Percentiles rank a stretch among this genome's conserved stretches.
Conservation (phyloP, 2,113 vertebrate species). For the Cavia aperea region DNA sequence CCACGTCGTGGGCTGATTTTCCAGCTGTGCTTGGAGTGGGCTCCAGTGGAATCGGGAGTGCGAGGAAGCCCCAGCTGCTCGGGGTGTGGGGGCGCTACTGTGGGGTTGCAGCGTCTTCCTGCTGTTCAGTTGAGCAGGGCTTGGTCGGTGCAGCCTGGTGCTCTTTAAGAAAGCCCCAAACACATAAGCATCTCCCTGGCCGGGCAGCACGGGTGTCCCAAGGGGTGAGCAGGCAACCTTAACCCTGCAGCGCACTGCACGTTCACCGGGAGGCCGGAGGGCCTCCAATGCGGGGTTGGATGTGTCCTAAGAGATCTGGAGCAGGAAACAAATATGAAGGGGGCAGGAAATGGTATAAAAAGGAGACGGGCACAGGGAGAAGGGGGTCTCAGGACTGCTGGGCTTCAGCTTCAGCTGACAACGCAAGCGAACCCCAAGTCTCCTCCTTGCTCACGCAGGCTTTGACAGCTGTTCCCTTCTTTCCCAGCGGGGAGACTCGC, state of each 20-base stretch:
- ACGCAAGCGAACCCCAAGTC: rapidly evolving
- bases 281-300: not conserved
- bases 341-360: not conserved
- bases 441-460: not conserved
- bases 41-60: rapidly evolving
- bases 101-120: not conserved
- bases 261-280: not conserved
- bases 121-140: not conserved
- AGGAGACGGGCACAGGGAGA: no score
- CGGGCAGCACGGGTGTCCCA: not conserved
- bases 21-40: not conserved
- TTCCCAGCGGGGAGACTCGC: no score
- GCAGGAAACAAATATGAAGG: not conserved
- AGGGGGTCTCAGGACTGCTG: not conserved
- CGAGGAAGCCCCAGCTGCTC: rapidly evolving
- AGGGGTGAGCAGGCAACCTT: rapidly evolving
- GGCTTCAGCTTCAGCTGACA: not conserved
- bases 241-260: no score
- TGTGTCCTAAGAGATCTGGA: not conserved
- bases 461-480: not conserved
- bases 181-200: rapidly evolving
- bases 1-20: rapidly evolving
- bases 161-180: not conserved
- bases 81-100: rapidly evolving
- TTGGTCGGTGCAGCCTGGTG: not conserved